Evolutionary conservation across 2,797 vertebrate genomes (phyloP).

Genomic region (Poeciliopsis gracilis): DNA sequence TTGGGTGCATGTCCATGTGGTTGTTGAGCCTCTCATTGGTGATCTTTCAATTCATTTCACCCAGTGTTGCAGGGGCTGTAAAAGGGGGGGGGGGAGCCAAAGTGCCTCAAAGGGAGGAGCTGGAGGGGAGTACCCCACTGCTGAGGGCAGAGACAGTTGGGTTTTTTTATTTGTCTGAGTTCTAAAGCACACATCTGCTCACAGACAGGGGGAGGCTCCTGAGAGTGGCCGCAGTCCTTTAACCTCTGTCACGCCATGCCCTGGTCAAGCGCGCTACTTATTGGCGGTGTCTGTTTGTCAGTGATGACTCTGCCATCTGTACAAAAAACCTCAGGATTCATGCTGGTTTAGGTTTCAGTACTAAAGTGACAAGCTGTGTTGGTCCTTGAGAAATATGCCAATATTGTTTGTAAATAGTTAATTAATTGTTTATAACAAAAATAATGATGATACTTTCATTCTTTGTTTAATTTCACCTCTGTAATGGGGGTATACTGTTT

Average conservation of each 20-base stretch:
- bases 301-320: background rate
- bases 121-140: slow-evolving; percentile 44
- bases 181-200: slow-evolving; percentile 74
- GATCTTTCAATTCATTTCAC: slow-evolving; percentile 78
- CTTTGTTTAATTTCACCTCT: background rate
- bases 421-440: background rate
- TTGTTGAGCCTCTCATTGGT: slow-evolving; percentile 68
- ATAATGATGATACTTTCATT: background rate
- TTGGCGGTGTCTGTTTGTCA: slow-evolving; percentile 3
- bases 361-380: background rate
- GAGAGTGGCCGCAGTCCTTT: slow-evolving; percentile 38
- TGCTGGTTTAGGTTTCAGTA: background rate
- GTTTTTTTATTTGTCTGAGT: slow-evolving; percentile 68
- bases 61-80: slow-evolving; percentile 66
- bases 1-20: slow-evolving; percentile 52
- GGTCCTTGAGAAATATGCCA: background rate
- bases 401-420: background rate
- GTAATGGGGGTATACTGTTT: background rate
- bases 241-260: slow-evolving; percentile 21
- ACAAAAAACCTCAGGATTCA: background rate
- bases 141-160: slow-evolving; percentile 66
- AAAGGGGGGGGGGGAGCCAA: slow-evolving; percentile 57
- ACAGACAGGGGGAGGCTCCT: slow-evolving; percentile 51
- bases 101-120: slow-evolving; percentile 66
- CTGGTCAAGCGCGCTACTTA: slow-evolving; percentile 23